Evolutionary conservation across 2,888 invertebrate genomes (phyloP), one percentile per base, ranked within the genome.

Genomic region (Scelioninae gen. 1): DNA sequence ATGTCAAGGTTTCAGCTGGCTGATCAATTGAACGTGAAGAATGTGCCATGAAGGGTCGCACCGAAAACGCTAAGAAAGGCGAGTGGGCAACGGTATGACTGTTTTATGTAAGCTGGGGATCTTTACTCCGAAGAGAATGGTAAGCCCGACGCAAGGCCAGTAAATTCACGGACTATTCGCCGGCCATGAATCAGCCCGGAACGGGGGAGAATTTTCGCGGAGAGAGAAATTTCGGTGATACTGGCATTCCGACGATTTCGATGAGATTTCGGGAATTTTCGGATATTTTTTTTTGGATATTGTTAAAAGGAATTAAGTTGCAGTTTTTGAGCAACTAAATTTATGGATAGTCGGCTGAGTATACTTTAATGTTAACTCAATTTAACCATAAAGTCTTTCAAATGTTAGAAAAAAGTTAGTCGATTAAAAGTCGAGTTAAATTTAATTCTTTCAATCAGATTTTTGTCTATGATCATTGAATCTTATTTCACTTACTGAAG

Each of bases 21-120:
- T 88, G 89, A 89, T 87, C 87, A 86, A 88, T 88, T 85, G 87
- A 84, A 84, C 85, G 84, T 82, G 80, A 82, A 80, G 87, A 86
- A 78, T 85, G 85, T 84, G 86, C 69, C 85, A 82, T 82, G 78
- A 29, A 76, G 11, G 63, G 45, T 68, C 34, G 58, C 49, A 53
- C 53, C 49, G 38, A 34, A 40, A 75, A 40, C 62, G 58, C 31
- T 77, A 74, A 47, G 83, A 78, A 80, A 76, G 49, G 58, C 66
- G 68, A 65, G 16, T 6, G 47, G 45, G 38, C 74, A 62, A 56
- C 47, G 45, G 56, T 63, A 65, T 74, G 74, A 56, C 74, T 55
- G 43, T 63, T 74, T 74, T 65, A 74, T 65, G 43, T 74, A 74
- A 74, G 74, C 74, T 53, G 15, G 15, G 63, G 63, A 74, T 63